Conservation (phyloP, 2,888 invertebrate genomes). For the Acronicta psi region DNA sequence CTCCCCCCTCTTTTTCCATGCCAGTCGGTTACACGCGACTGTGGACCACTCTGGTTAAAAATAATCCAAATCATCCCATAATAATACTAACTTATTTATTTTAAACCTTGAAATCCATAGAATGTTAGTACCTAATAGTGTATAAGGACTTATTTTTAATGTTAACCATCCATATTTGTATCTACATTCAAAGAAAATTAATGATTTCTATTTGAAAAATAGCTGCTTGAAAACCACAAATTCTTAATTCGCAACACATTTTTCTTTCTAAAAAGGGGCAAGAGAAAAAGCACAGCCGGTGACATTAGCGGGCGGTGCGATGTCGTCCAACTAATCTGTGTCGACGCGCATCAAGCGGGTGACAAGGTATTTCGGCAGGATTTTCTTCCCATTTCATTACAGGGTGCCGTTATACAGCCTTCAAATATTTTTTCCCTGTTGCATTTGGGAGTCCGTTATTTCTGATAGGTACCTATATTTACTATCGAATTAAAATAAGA, state of each 20-base stretch:
- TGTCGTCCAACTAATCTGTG: constrained; percentile 64
- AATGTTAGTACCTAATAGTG: no score
- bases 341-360: constrained; percentile 67
- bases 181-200: no score
- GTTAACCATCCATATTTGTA: no score
- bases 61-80: no score
- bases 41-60: no score
- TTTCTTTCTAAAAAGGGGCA: constrained; percentile 19
- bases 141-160: no score
- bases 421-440: constrained; percentile 43
- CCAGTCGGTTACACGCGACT: no score
- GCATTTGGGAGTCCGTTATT: constrained; percentile 29
- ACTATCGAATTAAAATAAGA: constrained; percentile 2
- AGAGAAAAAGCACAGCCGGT: constrained; percentile 24
- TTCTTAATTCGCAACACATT: constrained; percentile 9
- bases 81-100: no score
- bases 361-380: constrained; percentile 66
- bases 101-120: no score
- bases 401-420: constrained; percentile 52
- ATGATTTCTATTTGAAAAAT: no score
- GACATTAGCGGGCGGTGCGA: constrained; percentile 32
- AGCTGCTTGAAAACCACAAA: constrained; percentile 3
- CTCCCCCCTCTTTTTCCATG: no score
- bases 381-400: constrained; percentile 68
- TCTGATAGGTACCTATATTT: constrained; percentile 8